phyloP scores from a whole-genome alignment of 2,113 vertebrate genomes.

The Ifrita kowaldi region DNA sequence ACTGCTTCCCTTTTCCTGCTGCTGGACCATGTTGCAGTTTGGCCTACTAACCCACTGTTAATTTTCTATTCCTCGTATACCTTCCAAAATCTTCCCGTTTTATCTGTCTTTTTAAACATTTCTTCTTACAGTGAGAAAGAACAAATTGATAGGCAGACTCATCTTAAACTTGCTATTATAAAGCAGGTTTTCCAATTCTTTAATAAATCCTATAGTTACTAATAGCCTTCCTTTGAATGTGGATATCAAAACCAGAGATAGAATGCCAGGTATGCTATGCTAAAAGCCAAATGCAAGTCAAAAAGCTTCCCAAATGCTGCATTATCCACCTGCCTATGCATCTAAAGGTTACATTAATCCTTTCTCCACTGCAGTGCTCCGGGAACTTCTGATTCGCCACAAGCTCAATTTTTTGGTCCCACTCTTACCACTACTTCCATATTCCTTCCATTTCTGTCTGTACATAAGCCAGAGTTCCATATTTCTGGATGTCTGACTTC shows the following conservation, averaged over 20 bases:
- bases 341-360: neutral
- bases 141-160: neutral
- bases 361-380: neutral
- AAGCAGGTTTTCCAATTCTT: neutral
- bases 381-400: neutral
- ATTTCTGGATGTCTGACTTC: neutral
- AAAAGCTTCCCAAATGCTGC: neutral
- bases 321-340: neutral
- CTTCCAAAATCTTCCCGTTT: neutral
- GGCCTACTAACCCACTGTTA: neutral
- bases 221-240: neutral
- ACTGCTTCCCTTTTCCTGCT: neutral
- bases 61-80: neutral
- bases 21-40: neutral
- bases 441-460: neutral
- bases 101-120: neutral
- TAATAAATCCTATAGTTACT: neutral
- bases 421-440: neutral
- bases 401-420: neutral
- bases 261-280: neutral
- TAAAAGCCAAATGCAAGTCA: neutral
- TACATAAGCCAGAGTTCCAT: neutral
- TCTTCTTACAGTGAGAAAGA: neutral
- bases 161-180: neutral
- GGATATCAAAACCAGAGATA: neutral